These are phyloP conservation scores for Tenthredo scrophulariae DNA, from an alignment of 2,888 invertebrate species.

Conservation along the genomic window DNA sequence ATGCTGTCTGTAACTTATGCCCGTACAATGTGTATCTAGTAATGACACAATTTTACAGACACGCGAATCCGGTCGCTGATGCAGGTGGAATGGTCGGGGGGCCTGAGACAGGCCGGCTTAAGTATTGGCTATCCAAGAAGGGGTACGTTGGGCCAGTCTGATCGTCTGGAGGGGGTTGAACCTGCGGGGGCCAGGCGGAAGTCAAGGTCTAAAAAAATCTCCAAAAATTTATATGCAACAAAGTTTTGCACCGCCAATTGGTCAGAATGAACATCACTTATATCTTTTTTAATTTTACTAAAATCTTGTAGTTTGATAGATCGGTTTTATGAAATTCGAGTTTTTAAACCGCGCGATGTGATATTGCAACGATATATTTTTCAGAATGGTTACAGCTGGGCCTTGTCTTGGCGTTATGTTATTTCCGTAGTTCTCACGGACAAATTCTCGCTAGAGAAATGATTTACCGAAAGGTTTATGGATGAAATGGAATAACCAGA, in stretches of 20 bases:
- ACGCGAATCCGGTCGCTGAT: conserved; percentile 64
- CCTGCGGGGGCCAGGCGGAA: conserved; percentile 48
- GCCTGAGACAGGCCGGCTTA: conserved; percentile 70
- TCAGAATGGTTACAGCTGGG: no score
- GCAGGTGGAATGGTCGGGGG: conserved; percentile 75
- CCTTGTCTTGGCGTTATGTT: background rate
- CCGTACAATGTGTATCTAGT: conserved; percentile 59
- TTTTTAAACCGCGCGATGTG: background rate
- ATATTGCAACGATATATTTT: no score
- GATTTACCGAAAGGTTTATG: background rate
- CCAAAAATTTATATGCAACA: background rate
- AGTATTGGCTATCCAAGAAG: conserved; percentile 74
- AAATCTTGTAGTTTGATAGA: background rate
- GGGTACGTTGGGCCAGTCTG: conserved; percentile 57
- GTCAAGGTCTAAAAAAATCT: conserved; percentile 55
- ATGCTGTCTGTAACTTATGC: conserved; percentile 29
- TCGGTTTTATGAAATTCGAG: background rate
- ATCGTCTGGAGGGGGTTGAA: conserved; percentile 61
- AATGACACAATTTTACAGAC: conserved; percentile 59
- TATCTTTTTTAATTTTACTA: no score
- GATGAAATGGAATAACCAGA: background rate
- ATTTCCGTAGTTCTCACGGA: background rate
- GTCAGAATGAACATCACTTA: background rate
- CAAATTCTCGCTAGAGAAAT: conserved; percentile 5
- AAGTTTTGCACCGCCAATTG: background rate